These are phyloP conservation scores for Prostheceraeus crozeri DNA, from an alignment of 2,888 invertebrate genomes.

Conservation along the genomic window DNA sequence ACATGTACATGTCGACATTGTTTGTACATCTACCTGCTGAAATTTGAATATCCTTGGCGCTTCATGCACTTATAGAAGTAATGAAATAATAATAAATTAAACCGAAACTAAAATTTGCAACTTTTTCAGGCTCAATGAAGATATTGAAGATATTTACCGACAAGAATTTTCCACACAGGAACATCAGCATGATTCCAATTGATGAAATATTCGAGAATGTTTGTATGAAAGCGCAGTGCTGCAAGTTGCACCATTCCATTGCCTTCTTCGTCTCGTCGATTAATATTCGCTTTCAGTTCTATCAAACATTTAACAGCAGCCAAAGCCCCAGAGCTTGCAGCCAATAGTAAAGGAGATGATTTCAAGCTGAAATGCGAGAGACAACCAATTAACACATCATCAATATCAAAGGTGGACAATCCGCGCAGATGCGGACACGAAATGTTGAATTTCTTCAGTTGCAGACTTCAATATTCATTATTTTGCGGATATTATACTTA, in stretches of 20 bases:
- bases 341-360: constrained; percentile 53
- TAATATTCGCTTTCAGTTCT: constrained; percentile 48
- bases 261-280: constrained; percentile 45
- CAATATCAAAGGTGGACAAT: too few species aligned
- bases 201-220: constrained; percentile 54
- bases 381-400: too few species aligned
- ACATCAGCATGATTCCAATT: constrained; percentile 49
- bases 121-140: background rate
- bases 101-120: background rate
- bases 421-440: too few species aligned
- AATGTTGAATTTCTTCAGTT: too few species aligned
- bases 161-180: constrained; percentile 53
- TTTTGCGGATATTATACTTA: too few species aligned
- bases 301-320: constrained; percentile 51
- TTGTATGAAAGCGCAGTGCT: constrained; percentile 53
- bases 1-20: too few species aligned
- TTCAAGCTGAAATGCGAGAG: constrained; percentile 42
- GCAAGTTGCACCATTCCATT: constrained; percentile 54
- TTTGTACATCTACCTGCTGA: too few species aligned
- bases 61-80: too few species aligned
- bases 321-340: constrained; percentile 54
- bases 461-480: too few species aligned
- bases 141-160: constrained; percentile 46
- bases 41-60: too few species aligned
- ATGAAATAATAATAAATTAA: constrained; percentile 10